These are phyloP conservation scores for Acrobasis repandana DNA, from an alignment of 2,888 invertebrate species.

Conservation along the genomic window DNA sequence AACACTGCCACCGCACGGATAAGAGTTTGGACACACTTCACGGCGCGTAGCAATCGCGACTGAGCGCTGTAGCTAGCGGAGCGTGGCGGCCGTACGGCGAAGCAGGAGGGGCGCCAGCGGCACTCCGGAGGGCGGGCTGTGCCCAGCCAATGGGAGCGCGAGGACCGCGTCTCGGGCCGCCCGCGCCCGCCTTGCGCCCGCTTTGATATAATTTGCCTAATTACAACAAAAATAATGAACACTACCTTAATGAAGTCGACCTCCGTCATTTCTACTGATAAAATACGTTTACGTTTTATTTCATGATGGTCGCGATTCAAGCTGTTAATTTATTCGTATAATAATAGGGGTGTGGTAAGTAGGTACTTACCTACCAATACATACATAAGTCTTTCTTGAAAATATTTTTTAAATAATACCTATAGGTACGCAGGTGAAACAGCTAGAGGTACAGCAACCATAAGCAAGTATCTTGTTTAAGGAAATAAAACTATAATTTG, in stretches of 20 bases:
- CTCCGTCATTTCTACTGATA: slow-evolving; percentile 31
- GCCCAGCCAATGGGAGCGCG: slow-evolving; percentile 54
- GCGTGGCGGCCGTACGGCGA: slow-evolving; percentile 33
- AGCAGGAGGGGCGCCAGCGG: slow-evolving; percentile 45
- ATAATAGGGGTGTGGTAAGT: not conserved
- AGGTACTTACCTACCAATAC: too few species aligned
- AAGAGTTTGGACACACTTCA: slow-evolving; percentile 48
- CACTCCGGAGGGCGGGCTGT: slow-evolving; percentile 47
- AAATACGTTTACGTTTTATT: slow-evolving; percentile 21
- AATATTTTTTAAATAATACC: too few species aligned
- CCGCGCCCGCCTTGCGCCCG: slow-evolving; percentile 88
- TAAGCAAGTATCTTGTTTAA: too few species aligned
- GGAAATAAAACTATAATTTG: too few species aligned
- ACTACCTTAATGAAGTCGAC: slow-evolving; percentile 56
- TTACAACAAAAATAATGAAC: slow-evolving; percentile 75
- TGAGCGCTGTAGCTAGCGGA: slow-evolving; percentile 45
- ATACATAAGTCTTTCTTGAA: too few species aligned
- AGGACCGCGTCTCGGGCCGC: slow-evolving; percentile 77
- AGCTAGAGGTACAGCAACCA: too few species aligned
- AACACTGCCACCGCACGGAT: slow-evolving; percentile 54
- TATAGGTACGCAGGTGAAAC: too few species aligned
- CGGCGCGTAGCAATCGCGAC: slow-evolving; percentile 63
- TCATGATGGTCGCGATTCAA: slow-evolving; percentile 3
- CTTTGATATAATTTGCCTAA: slow-evolving; percentile 72
- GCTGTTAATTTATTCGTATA: slow-evolving; percentile 11